Evolutionary conservation across 1,140 invertebrate genomes (phyloP).

Genomic region (Eriosoma lanigerum): DNA sequence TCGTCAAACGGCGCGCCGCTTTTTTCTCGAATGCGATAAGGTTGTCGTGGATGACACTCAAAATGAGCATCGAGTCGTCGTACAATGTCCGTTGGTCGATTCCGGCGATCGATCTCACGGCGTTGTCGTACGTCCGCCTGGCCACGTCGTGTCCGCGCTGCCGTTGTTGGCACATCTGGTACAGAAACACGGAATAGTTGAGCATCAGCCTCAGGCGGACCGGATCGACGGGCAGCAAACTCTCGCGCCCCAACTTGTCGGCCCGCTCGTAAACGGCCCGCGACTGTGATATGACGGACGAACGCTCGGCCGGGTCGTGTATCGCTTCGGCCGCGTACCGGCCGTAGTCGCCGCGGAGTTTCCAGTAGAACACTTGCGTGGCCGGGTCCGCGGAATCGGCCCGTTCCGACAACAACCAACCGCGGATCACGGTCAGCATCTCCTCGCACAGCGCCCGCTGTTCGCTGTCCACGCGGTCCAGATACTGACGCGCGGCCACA

Average conservation of each 20-base stretch:
- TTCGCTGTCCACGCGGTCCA: slow-evolving; percentile 93
- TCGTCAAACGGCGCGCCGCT: slow-evolving; percentile 67
- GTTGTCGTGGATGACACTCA: slow-evolving; percentile 97
- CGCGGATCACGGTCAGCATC: slow-evolving; percentile 78
- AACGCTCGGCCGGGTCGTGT: slow-evolving; percentile 75
- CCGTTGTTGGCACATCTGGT: slow-evolving; percentile 86
- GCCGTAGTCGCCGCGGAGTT: slow-evolving; percentile 84
- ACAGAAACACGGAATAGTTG: slow-evolving; percentile 86
- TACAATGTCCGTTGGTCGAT: slow-evolving; percentile 96
- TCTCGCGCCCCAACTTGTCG: slow-evolving; percentile 92
- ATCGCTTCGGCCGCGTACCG: slow-evolving; percentile 96
- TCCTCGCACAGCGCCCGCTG: slow-evolving; percentile 93
- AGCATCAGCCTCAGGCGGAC: slow-evolving; percentile 66
- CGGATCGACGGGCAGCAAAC: slow-evolving; percentile 95
- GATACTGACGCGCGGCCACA: slow-evolving; percentile 88
- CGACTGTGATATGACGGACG: neutral
- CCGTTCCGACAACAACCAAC: slow-evolving; percentile 79
- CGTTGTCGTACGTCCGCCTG: slow-evolving; percentile 90
- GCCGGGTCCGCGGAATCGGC: slow-evolving; percentile 63
- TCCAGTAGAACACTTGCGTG: slow-evolving; percentile 70
- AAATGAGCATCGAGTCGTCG: slow-evolving; percentile 97
- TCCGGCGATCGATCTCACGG: slow-evolving; percentile 94
- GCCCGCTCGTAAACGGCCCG: slow-evolving; percentile 86
- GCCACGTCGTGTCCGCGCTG: slow-evolving; percentile 67
- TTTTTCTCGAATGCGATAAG: slow-evolving; percentile 96